Percentiles rank a stretch among this genome's conserved stretches.
phyloP scores from a whole-genome alignment of 2,797 vertebrate genomes.

The Lycodopsis pacificus region DNA sequence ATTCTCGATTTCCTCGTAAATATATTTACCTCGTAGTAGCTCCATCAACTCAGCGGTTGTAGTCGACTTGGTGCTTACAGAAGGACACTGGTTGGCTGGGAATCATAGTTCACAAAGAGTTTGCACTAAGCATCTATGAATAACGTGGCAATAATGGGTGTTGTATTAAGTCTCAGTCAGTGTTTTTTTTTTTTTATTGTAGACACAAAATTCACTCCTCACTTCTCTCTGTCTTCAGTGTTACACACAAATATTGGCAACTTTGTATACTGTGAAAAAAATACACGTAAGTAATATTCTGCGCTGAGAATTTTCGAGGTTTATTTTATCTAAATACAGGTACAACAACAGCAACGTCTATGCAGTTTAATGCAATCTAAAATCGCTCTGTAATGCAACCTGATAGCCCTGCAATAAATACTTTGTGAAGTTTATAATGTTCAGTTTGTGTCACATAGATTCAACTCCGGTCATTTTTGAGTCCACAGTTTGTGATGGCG shows the following conservation, averaged over 20 bases:
- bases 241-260: slow-evolving; percentile 51
- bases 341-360: slow-evolving; percentile 15
- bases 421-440: slow-evolving; percentile 31
- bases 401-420: slow-evolving; percentile 41
- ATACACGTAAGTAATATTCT: slow-evolving; percentile 55
- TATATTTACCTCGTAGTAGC: slow-evolving; percentile 79
- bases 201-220: slow-evolving; percentile 42
- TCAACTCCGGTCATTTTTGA: slow-evolving; percentile 3
- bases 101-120: slow-evolving; percentile 62
- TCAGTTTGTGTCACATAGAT: slow-evolving; percentile 29
- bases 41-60: slow-evolving; percentile 63
- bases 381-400: slow-evolving; percentile 26
- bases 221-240: slow-evolving; percentile 36
- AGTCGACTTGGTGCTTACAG: slow-evolving; percentile 69
- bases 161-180: slow-evolving; percentile 34
- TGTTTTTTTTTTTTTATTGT: slow-evolving; percentile 35
- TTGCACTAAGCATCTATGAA: slow-evolving; percentile 73
- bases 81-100: slow-evolving; percentile 56
- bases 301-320: slow-evolving; percentile 19
- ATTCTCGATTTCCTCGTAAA: slow-evolving; percentile 59
- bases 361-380: slow-evolving; percentile 57
- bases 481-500: slow-evolving; percentile 16
- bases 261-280: slow-evolving; percentile 66
- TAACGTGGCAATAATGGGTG: slow-evolving; percentile 68
- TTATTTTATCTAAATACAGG: slow-evolving; percentile 22